phyloP scores from a whole-genome alignment of 2,888 invertebrate species.

The Carpatolechia fugitivella region DNA sequence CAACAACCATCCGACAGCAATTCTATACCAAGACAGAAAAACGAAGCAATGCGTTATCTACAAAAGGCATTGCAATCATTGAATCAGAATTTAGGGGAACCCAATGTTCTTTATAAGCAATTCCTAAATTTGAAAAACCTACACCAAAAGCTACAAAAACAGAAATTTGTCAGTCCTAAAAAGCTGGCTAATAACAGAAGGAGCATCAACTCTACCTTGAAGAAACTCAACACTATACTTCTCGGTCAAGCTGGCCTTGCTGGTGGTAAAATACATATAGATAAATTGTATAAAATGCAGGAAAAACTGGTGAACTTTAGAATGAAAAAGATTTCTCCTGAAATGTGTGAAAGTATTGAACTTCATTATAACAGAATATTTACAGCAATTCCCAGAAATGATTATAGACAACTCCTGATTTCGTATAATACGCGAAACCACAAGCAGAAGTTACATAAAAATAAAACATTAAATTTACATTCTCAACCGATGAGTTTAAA shows the following conservation, averaged over 20 bases:
- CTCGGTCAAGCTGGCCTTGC: slow-evolving; percentile 80
- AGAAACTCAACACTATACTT: slow-evolving; percentile 77
- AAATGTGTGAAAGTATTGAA: slow-evolving; percentile 70
- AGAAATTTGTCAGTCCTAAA: slow-evolving; percentile 52
- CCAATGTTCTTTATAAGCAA: slow-evolving; percentile 61
- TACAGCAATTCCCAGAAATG: slow-evolving; percentile 57
- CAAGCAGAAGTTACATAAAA: slow-evolving; percentile 26
- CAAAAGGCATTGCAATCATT: slow-evolving; percentile 54
- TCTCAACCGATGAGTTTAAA: slow-evolving; percentile 34
- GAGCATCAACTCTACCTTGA: slow-evolving; percentile 65
- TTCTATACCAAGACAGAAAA: slow-evolving; percentile 57
- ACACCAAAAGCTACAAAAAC: slow-evolving; percentile 58
- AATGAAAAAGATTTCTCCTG: slow-evolving; percentile 48
- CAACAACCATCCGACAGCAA: slow-evolving; percentile 6
- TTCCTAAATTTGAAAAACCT: slow-evolving; percentile 61
- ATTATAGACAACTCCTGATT: slow-evolving; percentile 56
- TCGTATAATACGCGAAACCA: slow-evolving; percentile 38
- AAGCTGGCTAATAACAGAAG: slow-evolving; percentile 50
- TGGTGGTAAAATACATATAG: slow-evolving; percentile 69
- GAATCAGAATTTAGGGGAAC: slow-evolving; percentile 73
- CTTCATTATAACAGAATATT: slow-evolving; percentile 76
- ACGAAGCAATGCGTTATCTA: slow-evolving; percentile 49
- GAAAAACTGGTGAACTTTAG: slow-evolving; percentile 49
- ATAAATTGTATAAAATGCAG: slow-evolving; percentile 55
- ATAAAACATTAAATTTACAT: slow-evolving; percentile 5